A percentile compares a stretch with the other conserved stretches of the same genome.
Conservation (phyloP, 2,888 invertebrate genomes). For the Pristionchus maxplancki region DNA sequence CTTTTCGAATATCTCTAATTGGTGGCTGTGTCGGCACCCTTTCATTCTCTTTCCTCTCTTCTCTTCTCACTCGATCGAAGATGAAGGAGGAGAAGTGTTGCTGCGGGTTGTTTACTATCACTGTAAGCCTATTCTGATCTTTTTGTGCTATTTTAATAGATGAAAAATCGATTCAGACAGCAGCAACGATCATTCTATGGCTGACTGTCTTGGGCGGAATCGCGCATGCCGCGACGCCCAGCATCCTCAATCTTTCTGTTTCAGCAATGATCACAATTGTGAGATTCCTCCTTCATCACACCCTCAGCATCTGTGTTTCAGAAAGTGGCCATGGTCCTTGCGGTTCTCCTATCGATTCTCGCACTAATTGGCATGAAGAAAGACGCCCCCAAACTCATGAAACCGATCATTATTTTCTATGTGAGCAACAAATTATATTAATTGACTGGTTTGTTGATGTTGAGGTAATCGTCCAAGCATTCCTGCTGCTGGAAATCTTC, state of each 20-base stretch:
- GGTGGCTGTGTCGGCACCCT: neutral
- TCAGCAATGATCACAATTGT: neutral
- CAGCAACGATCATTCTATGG: neutral
- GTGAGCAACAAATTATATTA: neutral
- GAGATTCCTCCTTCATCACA: neutral
- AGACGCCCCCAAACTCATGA: constrained; percentile 2
- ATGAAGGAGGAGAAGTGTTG: constrained; percentile 29
- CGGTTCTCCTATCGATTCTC: neutral
- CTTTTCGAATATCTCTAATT: constrained; percentile 26
- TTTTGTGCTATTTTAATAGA: neutral
- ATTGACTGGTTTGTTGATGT: too few relatives aligned
- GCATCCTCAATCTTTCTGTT: neutral
- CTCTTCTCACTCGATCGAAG: neutral
- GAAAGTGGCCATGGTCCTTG: neutral
- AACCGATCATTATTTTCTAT: neutral
- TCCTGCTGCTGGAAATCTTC: neutral
- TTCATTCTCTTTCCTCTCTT: neutral
- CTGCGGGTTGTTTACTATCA: neutral
- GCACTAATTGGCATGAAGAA: neutral
- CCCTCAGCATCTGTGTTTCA: neutral
- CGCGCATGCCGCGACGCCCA: neutral
- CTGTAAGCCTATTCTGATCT: neutral
- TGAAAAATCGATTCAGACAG: neutral
- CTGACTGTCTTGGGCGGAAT: neutral
- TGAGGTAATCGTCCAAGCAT: neutral